These are phyloP conservation scores for Stylophora pistillata DNA, from an alignment of 64 coral and sea anemone genomes.

Conservation along the genomic window DNA sequence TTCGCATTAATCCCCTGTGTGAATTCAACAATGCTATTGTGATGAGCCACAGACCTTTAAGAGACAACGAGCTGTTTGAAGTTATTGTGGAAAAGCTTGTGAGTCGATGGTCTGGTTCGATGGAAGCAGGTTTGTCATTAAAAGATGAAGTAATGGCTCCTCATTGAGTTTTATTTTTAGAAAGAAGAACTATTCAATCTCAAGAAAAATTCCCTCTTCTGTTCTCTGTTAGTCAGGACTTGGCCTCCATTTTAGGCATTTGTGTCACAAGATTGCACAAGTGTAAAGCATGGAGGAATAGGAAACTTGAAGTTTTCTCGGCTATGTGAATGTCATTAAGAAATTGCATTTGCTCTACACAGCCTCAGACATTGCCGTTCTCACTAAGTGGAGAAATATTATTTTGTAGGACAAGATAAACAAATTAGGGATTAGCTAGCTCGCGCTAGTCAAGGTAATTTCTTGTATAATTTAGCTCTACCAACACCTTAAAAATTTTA, in stretches of 20 bases:
- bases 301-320: slow-evolving; percentile 8
- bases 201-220: too few species aligned
- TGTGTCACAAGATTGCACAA: slow-evolving; percentile 19
- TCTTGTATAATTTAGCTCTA: too few species aligned
- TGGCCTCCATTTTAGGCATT: slow-evolving; percentile 46
- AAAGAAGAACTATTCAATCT: too few species aligned
- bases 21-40: slow-evolving; percentile 98
- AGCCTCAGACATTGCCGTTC: not conserved
- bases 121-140: slow-evolving; percentile 96
- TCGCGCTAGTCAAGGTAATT: too few species aligned
- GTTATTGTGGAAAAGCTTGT: slow-evolving; percentile 85
- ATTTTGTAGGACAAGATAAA: not conserved
- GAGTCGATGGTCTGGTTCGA: slow-evolving; percentile 93
- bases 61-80: slow-evolving; percentile 94
- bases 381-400: not conserved
- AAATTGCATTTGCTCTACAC: not conserved
- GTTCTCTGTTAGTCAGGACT: too few species aligned
- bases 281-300: slow-evolving; percentile 43
- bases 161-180: too few species aligned
- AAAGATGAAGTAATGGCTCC: too few species aligned
- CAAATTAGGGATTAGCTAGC: too few species aligned
- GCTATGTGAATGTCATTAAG: slow-evolving; percentile 6
- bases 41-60: slow-evolving; percentile 82
- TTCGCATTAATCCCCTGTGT: slow-evolving; percentile 82
- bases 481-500: too few species aligned